Evolutionary conservation across 2,888 invertebrate species (phyloP).

Genomic region (Sminthurinus aureus): DNA sequence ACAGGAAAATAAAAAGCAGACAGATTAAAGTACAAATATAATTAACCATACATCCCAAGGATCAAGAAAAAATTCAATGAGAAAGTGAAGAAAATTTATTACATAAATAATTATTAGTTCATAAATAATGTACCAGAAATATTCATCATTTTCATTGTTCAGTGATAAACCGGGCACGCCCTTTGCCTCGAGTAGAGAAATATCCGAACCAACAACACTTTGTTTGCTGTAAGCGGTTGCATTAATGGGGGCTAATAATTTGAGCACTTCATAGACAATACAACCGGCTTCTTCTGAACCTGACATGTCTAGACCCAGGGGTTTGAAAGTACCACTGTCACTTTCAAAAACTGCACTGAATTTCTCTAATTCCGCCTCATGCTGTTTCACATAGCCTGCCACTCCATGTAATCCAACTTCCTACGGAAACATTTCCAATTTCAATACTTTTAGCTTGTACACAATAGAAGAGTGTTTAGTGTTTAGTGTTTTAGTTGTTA

Average conservation of each 20-base stretch:
- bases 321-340: slow-evolving; percentile 77
- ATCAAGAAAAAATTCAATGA: too few relatives aligned
- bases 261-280: slow-evolving; percentile 73
- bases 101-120: too few relatives aligned
- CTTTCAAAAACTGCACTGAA: slow-evolving; percentile 83
- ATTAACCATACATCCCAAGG: too few relatives aligned
- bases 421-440: too few relatives aligned
- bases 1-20: slow-evolving; percentile 64
- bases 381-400: slow-evolving; percentile 74
- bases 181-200: slow-evolving; percentile 68
- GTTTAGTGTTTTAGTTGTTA: too few relatives aligned
- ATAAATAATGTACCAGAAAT: slow-evolving; percentile 79
- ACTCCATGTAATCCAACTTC: slow-evolving; percentile 70
- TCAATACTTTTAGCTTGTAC: too few relatives aligned
- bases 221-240: slow-evolving; percentile 67
- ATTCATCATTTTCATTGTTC: slow-evolving; percentile 73
- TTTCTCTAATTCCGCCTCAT: slow-evolving; percentile 65
- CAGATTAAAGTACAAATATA: too few relatives aligned
- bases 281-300: slow-evolving; percentile 69
- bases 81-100: too few relatives aligned
- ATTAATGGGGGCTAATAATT: slow-evolving; percentile 73
- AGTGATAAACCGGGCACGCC: slow-evolving; percentile 78
- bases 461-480: too few relatives aligned
- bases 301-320: slow-evolving; percentile 73
- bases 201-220: slow-evolving; percentile 73